phyloP scores from a whole-genome alignment of 2,113 vertebrate genomes.

The Tringa solitaria region DNA sequence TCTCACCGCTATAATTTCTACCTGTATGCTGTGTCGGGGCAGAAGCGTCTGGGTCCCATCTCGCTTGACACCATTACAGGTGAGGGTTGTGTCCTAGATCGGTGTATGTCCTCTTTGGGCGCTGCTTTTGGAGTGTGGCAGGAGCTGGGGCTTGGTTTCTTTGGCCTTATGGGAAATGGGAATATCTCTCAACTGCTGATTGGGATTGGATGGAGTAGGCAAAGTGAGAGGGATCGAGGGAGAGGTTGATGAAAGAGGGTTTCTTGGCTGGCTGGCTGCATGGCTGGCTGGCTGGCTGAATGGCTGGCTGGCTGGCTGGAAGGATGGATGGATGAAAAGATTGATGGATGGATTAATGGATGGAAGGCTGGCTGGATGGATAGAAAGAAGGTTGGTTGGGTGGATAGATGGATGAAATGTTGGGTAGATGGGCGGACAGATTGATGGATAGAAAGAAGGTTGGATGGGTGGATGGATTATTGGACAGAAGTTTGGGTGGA shows the following conservation, averaged over 20 bases:
- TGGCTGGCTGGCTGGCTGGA: not conserved
- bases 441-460: too few relatives aligned
- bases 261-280: not conserved
- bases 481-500: not conserved
- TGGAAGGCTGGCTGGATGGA: too few relatives aligned
- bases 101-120: too few relatives aligned
- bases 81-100: too few relatives aligned
- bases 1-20: conserved; percentile 65
- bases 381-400: not conserved
- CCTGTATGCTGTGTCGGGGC: conserved; percentile 38
- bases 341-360: not conserved
- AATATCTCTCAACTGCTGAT: not conserved
- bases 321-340: not conserved
- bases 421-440: too few relatives aligned
- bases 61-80: too few relatives aligned
- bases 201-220: too few relatives aligned
- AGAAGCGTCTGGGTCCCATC: not conserved
- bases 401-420: too few relatives aligned
- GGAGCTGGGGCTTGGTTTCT: too few relatives aligned
- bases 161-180: not conserved
- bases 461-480: not conserved
- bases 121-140: too few relatives aligned
- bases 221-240: too few relatives aligned
- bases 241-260: too few relatives aligned
- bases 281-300: not conserved